Percentiles rank a stretch among this genome's conserved stretches.
These are phyloP conservation scores for Ciconia boyciana DNA, from an alignment of 2,113 vertebrate species.

Conservation along the genomic window DNA sequence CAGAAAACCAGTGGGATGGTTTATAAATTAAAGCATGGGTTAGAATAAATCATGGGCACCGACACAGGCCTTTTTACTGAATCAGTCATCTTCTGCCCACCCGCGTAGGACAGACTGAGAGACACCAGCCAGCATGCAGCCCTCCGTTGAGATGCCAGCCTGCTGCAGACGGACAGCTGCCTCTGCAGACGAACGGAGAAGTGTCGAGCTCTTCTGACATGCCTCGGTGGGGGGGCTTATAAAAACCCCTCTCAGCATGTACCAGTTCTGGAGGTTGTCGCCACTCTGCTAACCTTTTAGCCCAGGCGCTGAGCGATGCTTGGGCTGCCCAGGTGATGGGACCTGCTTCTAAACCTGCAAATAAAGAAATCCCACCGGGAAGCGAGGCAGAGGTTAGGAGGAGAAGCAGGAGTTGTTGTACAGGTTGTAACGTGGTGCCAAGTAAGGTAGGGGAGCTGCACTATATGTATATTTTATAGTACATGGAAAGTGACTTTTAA, in stretches of 20 bases:
- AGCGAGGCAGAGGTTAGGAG: background rate
- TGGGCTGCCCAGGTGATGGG: background rate
- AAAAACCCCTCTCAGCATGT: background rate
- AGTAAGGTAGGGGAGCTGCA: background rate
- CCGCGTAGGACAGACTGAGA: background rate
- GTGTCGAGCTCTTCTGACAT: background rate
- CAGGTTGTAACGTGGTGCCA: background rate
- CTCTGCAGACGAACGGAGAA: background rate
- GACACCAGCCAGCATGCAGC: background rate
- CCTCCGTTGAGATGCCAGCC: background rate
- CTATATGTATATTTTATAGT: conserved; percentile 49
- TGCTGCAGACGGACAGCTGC: background rate
- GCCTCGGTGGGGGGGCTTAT: background rate
- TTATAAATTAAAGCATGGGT: background rate
- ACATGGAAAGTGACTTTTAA: conserved; percentile 59
- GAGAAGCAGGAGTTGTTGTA: background rate
- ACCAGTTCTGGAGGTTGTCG: background rate
- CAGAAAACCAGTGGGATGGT: background rate
- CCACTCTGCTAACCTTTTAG: background rate
- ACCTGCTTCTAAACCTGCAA: background rate
- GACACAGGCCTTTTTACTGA: background rate
- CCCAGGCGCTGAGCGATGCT: accelerated
- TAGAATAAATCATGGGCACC: background rate
- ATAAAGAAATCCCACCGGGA: background rate
- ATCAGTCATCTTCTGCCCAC: background rate